These are phyloP conservation scores for Cryptus armator DNA, from an alignment of 2,888 invertebrate species.

Conservation along the genomic window DNA sequence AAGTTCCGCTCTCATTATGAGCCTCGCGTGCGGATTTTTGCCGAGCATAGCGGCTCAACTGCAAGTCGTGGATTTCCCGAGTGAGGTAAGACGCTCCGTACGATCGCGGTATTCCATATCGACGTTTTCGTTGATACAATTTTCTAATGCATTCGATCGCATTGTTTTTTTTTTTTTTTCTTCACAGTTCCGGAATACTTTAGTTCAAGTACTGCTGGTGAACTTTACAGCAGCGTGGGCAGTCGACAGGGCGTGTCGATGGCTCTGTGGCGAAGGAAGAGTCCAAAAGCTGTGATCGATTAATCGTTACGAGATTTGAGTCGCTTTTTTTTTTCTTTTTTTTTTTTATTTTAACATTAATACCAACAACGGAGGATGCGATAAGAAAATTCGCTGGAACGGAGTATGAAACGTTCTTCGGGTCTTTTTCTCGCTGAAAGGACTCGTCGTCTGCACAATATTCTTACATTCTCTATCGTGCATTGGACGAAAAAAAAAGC, in stretches of 20 bases:
- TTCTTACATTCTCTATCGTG: conserved; percentile 20
- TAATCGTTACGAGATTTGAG: conserved; percentile 4
- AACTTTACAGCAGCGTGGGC: conserved; percentile 95
- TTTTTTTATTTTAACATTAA: conserved; percentile 13
- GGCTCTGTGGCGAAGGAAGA: conserved; percentile 94
- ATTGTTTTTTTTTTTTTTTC: conserved; percentile 73
- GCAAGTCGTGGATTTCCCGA: conserved; percentile 97
- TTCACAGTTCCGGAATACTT: conserved; percentile 94
- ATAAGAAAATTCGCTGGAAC: conserved; percentile 16
- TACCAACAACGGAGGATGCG: conserved; percentile 28
- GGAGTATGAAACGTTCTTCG: not conserved
- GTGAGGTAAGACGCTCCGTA: conserved; percentile 89
- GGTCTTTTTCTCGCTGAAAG: not conserved
- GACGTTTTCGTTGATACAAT: not conserved
- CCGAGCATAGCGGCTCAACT: conserved; percentile 96
- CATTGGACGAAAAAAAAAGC: conserved; percentile 1
- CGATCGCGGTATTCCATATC: not conserved
- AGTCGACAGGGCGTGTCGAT: conserved; percentile 94
- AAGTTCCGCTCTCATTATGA: conserved; percentile 93
- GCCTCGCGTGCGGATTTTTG: conserved; percentile 93
- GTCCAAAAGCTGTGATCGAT: conserved; percentile 82
- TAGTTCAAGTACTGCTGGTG: conserved; percentile 93
- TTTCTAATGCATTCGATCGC: not conserved
- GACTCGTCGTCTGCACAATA: conserved; percentile 10
- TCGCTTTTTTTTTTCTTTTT: conserved; percentile 27